Conservation (phyloP, 2,113 vertebrate species). For the Ia io region DNA sequence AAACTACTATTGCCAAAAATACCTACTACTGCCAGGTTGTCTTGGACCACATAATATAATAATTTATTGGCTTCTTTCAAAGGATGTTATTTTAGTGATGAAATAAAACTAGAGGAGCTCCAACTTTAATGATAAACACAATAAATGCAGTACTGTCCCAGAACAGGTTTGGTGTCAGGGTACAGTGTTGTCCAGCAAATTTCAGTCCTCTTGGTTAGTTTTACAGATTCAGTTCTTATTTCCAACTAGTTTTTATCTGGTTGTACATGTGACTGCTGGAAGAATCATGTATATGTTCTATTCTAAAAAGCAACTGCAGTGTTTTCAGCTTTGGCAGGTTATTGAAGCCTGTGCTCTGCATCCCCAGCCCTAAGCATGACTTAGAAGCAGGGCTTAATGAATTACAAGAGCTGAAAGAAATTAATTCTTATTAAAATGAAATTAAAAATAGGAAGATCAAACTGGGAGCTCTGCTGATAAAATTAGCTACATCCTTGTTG, state of each 20-base stretch:
- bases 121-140: not conserved
- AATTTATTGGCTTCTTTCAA: not conserved
- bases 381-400: not conserved
- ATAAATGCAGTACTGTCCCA: not conserved
- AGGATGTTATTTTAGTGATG: not conserved
- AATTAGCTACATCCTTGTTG: not conserved
- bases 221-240: not conserved
- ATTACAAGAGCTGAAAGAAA: not conserved
- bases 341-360: not conserved
- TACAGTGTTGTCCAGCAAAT: not conserved
- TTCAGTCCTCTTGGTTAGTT: not conserved
- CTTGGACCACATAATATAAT: not conserved
- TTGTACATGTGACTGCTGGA: not conserved
- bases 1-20: not conserved
- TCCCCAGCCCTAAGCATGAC: not conserved
- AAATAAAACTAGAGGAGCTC: not conserved
- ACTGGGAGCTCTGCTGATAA: conserved; percentile 18
- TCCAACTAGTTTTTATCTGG: not conserved
- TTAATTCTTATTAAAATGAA: not conserved
- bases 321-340: not conserved
- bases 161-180: not conserved
- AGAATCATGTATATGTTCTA: not conserved
- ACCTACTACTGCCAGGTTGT: not conserved
- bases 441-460: not conserved
- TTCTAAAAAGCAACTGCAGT: not conserved